These are phyloP conservation scores for Anoura caudifer DNA, from an alignment of 2,113 vertebrate genomes.

Conservation along the genomic window DNA sequence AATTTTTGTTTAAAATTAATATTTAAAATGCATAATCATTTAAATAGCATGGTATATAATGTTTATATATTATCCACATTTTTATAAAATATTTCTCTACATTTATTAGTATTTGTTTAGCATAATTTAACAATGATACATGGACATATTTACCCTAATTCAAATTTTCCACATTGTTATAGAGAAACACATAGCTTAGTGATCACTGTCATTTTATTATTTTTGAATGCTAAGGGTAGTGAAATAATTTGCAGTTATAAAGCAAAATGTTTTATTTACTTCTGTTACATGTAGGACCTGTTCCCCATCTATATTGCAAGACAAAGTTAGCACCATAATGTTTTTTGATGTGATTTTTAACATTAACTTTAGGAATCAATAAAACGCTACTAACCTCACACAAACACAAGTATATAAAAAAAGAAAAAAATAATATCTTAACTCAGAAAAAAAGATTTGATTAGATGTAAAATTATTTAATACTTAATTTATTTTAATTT, in stretches of 20 bases:
- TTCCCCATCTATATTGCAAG: background rate
- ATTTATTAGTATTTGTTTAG: slow-evolving; percentile 2
- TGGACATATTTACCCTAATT: background rate
- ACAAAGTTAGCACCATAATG: background rate
- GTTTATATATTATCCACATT: background rate
- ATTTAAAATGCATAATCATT: background rate
- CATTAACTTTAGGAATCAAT: background rate
- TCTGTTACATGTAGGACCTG: background rate
- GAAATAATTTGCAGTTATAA: background rate
- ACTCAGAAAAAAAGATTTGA: background rate
- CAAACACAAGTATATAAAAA: background rate
- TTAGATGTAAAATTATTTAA: background rate
- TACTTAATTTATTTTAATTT: background rate
- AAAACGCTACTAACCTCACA: background rate
- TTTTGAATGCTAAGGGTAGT: background rate
- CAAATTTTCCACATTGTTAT: background rate
- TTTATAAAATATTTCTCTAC: background rate
- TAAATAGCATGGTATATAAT: background rate
- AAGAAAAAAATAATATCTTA: background rate
- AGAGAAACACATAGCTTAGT: background rate
- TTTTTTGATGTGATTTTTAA: background rate
- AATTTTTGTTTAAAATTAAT: background rate
- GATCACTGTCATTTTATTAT: background rate
- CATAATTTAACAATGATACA: background rate
- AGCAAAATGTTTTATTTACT: background rate